Base-by-base conservation (phyloP, 2,797 vertebrate genomes). In the Cuculus canorus region DNA sequence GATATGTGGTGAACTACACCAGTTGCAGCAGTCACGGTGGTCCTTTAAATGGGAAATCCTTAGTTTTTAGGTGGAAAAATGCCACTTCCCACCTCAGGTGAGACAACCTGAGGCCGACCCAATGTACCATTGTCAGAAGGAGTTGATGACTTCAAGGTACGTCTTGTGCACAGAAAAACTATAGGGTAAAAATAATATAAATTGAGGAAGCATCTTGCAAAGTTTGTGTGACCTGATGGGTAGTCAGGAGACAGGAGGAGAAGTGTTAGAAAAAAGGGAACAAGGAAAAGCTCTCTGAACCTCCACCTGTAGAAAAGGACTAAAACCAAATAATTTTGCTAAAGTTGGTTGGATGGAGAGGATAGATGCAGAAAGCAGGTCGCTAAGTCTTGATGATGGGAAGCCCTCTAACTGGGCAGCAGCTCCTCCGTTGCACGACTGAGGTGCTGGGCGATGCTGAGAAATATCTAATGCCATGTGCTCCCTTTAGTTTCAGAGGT, bases 361-460 rank as follows among this genome's bases (percentile, higher is more conserved):
- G 57, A 16, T 0, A 21, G 21, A 19, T 54, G 45, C 24, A 50
- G 86, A 25, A 59, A 28, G 22, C 30, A 28, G 63, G 53, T 13
- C 66, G 47, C 18, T 45, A 14, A 30, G 48, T 66, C 41, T 81
- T 0, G 0, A 7, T 1, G 19, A 7, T 6, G 16, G 57, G 33
- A 37, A 65, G 24, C 13, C 5, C 47, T 65, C 45, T 8, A 28
- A 4, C 50, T 13, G 69, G 50, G 48, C n/a, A 77, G 70, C 30
- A 10, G 41, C 21, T 82, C 15, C 53, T 8, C 1, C 0, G 18
- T 11, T 2, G 1, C 43, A 45, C 0, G 1, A 32, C 4, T 14
- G 73, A 65, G 32, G 13, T 27, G 17, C 8, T 14, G 23, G 82
- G 39, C 35, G 3, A 7, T 7, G 3, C 43, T 18, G 41, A 50